A percentile compares a stretch with the other conserved stretches of the same genome.
Evolutionary conservation across 2,888 invertebrate species (phyloP).

Genomic region (Pristionchus entomophagus): DNA sequence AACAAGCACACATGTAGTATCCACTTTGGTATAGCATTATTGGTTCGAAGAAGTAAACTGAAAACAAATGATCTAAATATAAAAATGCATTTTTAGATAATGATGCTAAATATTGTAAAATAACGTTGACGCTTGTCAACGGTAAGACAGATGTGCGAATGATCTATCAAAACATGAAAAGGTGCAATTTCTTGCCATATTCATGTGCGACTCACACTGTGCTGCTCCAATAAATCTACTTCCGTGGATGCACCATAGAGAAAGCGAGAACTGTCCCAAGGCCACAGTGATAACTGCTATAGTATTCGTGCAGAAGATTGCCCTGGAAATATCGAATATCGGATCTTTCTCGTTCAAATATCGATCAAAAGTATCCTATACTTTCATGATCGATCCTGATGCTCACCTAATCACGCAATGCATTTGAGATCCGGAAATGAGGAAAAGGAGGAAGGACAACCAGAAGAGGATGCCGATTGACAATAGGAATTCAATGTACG

Average conservation of each 20-base stretch:
- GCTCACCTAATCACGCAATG: not conserved
- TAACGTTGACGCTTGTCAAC: too few relatives aligned
- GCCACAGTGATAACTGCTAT: not conserved
- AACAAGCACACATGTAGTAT: conserved; percentile 21
- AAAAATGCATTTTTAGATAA: too few relatives aligned
- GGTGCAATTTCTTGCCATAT: too few relatives aligned
- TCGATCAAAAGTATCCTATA: not conserved
- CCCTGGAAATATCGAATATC: not conserved
- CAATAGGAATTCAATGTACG: not conserved
- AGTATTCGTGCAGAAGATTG: not conserved
- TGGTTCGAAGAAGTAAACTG: not conserved
- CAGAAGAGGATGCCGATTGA: not conserved
- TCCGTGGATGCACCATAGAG: not conserved
- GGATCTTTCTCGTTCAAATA: too few relatives aligned
- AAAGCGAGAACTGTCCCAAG: not conserved
- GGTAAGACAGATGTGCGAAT: too few relatives aligned
- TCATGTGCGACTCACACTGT: not conserved
- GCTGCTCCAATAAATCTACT: not conserved
- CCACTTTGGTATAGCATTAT: not conserved
- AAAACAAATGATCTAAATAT: not conserved
- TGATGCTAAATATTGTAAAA: too few relatives aligned
- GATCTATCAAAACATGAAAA: too few relatives aligned
- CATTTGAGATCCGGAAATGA: not conserved
- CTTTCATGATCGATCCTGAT: too few relatives aligned
- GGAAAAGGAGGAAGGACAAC: not conserved